Conservation (phyloP, 2,797 vertebrate species). For the Acipenser oxyrinchus region DNA sequence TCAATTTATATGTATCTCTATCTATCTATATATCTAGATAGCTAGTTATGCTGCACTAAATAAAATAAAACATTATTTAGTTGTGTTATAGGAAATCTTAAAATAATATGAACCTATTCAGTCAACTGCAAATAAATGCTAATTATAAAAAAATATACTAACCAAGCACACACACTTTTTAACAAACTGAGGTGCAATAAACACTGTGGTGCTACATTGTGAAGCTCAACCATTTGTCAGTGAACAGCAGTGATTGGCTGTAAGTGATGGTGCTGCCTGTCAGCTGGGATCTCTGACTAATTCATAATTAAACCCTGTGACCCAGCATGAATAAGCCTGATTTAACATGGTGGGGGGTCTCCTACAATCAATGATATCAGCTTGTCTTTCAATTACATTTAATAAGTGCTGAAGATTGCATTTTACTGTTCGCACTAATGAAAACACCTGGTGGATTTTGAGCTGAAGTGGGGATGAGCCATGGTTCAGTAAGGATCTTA, state of each 20-base stretch:
- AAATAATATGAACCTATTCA: too few relatives aligned
- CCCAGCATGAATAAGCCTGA: slow-evolving; percentile 22
- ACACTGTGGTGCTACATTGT: too few relatives aligned
- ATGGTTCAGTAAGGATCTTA: slow-evolving; percentile 19
- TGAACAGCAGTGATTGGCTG: neutral
- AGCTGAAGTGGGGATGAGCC: slow-evolving; percentile 32
- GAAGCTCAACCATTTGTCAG: too few relatives aligned
- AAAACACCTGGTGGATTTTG: slow-evolving; percentile 30
- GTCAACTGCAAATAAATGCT: too few relatives aligned
- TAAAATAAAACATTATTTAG: too few relatives aligned
- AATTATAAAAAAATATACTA: too few relatives aligned
- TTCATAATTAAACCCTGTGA: slow-evolving; percentile 18
- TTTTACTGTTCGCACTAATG: slow-evolving; percentile 31
- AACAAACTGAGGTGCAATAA: too few relatives aligned
- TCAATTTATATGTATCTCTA: too few relatives aligned
- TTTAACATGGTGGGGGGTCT: slow-evolving; percentile 11
- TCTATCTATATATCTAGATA: too few relatives aligned
- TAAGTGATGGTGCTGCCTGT: slow-evolving; percentile 6
- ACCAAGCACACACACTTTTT: too few relatives aligned
- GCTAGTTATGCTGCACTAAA: too few relatives aligned
- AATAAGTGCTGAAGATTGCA: slow-evolving; percentile 26
- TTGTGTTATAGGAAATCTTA: too few relatives aligned
- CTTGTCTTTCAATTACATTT: slow-evolving; percentile 35
- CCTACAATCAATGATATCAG: slow-evolving; percentile 27
- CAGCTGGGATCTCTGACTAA: slow-evolving; percentile 12